Evolutionary conservation across 2,888 invertebrate species (phyloP).

Genomic region (Nebria salina): DNA sequence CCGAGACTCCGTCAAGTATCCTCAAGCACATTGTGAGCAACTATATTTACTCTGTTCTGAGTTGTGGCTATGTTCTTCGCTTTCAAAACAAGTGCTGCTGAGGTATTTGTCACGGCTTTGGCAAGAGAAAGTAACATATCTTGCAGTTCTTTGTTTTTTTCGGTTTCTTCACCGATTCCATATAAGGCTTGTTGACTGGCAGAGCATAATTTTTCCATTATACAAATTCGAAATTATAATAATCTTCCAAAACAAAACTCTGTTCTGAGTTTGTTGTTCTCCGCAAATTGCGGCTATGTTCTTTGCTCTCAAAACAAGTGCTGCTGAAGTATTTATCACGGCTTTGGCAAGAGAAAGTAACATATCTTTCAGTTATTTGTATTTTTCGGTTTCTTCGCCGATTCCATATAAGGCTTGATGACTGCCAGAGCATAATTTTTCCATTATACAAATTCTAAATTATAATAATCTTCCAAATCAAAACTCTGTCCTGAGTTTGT

Average conservation of each 20-base stretch:
- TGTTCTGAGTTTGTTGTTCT: slow-evolving; percentile 83
- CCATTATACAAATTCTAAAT: too few species aligned
- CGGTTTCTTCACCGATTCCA: slow-evolving; percentile 85
- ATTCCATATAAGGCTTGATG: slow-evolving; percentile 77
- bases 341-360: slow-evolving; percentile 94
- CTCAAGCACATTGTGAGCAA: too few species aligned
- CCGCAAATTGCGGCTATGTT: slow-evolving; percentile 91
- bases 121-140: too few species aligned
- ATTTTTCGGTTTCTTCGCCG: slow-evolving; percentile 88
- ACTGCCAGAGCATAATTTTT: too few species aligned
- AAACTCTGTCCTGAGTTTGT: slow-evolving; percentile 82
- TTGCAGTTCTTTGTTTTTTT: too few species aligned
- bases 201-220: too few species aligned
- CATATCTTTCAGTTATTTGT: slow-evolving; percentile 86
- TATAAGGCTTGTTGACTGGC: slow-evolving; percentile 71
- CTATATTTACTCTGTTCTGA: too few species aligned
- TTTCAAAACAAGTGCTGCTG: too few species aligned
- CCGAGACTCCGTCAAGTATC: too few species aligned
- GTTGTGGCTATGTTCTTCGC: slow-evolving; percentile 62
- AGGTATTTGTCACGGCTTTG: too few species aligned
- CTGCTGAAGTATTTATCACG: slow-evolving; percentile 97
- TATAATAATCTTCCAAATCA: too few species aligned
- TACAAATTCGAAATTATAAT: too few species aligned
- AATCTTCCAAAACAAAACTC: slow-evolving; percentile 63
- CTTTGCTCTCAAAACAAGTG: slow-evolving; percentile 94